Conservation (phyloP, 2,888 invertebrate genomes). For the Drosophila pseudotakahashii region DNA sequence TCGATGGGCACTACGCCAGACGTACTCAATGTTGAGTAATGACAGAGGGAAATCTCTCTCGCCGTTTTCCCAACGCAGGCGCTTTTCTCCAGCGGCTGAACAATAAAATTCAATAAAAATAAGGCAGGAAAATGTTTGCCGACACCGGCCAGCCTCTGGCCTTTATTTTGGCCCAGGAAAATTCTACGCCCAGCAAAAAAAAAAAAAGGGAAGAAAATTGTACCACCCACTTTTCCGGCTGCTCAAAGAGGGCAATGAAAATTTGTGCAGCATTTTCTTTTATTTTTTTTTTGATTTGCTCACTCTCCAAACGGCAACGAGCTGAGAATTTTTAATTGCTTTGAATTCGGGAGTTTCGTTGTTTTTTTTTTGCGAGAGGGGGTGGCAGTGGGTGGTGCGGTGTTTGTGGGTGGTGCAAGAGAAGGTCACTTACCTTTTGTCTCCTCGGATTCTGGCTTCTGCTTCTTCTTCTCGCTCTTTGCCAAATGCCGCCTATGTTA, state of each 20-base stretch:
- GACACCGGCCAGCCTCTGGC: conserved; percentile 52
- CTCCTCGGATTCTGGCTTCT: conserved; percentile 17
- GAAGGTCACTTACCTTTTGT: conserved; percentile 74
- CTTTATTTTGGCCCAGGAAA: conserved; percentile 13
- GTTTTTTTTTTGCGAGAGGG: conserved; percentile 8
- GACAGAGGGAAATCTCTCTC: conserved; percentile 5
- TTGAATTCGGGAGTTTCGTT: conserved; percentile 29
- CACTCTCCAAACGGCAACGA: conserved; percentile 26
- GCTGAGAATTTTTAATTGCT: conserved; percentile 63
- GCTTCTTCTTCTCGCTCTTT: conserved; percentile 17
- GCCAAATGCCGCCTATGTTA: conserved; percentile 30
- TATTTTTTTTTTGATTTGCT: conserved; percentile 8
- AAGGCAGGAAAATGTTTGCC: conserved; percentile 60
- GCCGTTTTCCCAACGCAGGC: conserved; percentile 53
- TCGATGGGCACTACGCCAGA: no score
- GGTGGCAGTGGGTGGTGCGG: not conserved
- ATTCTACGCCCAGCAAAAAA: not conserved
- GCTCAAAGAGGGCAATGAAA: conserved; percentile 68
- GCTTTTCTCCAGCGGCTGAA: conserved; percentile 41
- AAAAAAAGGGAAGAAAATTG: not conserved
- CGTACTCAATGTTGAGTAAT: conserved; percentile 14
- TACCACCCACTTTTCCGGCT: conserved; percentile 22
- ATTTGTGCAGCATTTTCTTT: conserved; percentile 18
- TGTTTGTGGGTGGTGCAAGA: conserved; percentile 11
- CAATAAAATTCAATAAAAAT: conserved; percentile 49